Percentiles rank a stretch among this genome's conserved stretches.
phyloP scores from a whole-genome alignment of 2,113 vertebrate species.

The Oophaga pumilio region DNA sequence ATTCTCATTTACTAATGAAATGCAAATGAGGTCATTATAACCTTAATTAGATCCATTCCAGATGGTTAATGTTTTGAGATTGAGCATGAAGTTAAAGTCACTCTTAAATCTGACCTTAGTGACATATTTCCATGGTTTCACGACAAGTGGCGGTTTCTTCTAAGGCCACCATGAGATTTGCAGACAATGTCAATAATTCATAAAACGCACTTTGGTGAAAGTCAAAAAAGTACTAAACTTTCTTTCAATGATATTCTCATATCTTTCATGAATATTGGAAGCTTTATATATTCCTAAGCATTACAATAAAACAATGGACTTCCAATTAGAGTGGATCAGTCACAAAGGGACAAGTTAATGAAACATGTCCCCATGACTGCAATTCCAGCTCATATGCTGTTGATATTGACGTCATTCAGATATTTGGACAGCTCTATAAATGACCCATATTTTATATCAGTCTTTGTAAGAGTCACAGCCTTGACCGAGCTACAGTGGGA shows the following conservation, averaged over 20 bases:
- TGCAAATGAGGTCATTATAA: conserved; percentile 15
- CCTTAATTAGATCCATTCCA: conserved; percentile 31
- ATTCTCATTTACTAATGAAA: conserved; percentile 24
- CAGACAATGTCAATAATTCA: conserved; percentile 36
- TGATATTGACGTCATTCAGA: background rate
- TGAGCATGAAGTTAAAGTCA: conserved; percentile 12
- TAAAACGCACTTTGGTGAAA: background rate
- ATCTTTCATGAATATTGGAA: conserved; percentile 2
- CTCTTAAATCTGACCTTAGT: conserved; percentile 33
- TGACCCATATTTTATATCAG: background rate
- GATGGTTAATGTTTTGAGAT: conserved; percentile 37
- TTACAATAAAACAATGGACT: background rate
- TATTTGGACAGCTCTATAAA: background rate
- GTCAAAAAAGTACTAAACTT: conserved; percentile 11
- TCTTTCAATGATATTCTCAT: background rate
- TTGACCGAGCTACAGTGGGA: background rate
- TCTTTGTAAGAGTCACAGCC: background rate
- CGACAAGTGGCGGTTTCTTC: conserved; percentile 3
- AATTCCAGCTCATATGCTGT: background rate
- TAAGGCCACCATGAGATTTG: conserved; percentile 14
- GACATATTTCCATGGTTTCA: conserved; percentile 21
- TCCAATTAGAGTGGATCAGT: conserved; percentile 7
- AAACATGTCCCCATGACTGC: background rate
- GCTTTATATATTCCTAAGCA: background rate
- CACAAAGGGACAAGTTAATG: conserved; percentile 15